These are phyloP conservation scores for Brenthis daphne DNA, from an alignment of 2,888 invertebrate genomes.

Conservation along the genomic window DNA sequence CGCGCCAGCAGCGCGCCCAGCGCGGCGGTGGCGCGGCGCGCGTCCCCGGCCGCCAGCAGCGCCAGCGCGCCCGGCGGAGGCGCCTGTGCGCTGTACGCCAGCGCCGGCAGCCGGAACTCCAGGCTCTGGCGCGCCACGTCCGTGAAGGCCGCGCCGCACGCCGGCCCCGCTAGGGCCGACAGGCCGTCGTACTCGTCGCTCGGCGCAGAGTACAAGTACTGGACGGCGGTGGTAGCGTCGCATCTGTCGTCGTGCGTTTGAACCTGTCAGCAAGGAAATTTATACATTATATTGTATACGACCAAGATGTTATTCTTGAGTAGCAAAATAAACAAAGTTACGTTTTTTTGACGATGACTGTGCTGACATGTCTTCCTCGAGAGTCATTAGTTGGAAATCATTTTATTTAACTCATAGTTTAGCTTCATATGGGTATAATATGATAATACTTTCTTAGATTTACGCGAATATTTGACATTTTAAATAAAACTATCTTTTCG, in stretches of 20 bases:
- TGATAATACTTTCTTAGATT: too few relatives aligned
- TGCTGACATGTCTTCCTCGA: too few relatives aligned
- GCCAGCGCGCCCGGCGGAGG: slow-evolving; percentile 47
- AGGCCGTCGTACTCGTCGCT: slow-evolving; percentile 60
- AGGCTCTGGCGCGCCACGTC: slow-evolving; percentile 62
- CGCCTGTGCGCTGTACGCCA: slow-evolving; percentile 62
- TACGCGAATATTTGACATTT: too few relatives aligned
- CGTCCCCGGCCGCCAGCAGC: slow-evolving; percentile 54
- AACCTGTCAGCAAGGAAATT: slow-evolving; percentile 43
- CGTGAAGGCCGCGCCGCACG: slow-evolving; percentile 64
- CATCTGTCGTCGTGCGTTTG: slow-evolving; percentile 63
- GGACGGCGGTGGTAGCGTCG: slow-evolving; percentile 59
- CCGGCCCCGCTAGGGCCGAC: slow-evolving; percentile 65
- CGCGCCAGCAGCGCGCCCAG: slow-evolving; percentile 49
- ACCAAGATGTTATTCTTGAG: too few relatives aligned
- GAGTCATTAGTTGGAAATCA: too few relatives aligned
- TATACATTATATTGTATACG: not conserved
- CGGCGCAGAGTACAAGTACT: slow-evolving; percentile 61
- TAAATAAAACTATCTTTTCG: too few relatives aligned
- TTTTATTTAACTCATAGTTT: too few relatives aligned
- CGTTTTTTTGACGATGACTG: too few relatives aligned
- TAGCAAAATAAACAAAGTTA: too few relatives aligned
- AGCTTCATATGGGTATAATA: too few relatives aligned
- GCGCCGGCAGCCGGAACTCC: slow-evolving; percentile 58
- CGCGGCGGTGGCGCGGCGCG: slow-evolving; percentile 46